Conservation (phyloP, 35 echinoderm and acorn worm species). For the Lytechinus pictus region DNA sequence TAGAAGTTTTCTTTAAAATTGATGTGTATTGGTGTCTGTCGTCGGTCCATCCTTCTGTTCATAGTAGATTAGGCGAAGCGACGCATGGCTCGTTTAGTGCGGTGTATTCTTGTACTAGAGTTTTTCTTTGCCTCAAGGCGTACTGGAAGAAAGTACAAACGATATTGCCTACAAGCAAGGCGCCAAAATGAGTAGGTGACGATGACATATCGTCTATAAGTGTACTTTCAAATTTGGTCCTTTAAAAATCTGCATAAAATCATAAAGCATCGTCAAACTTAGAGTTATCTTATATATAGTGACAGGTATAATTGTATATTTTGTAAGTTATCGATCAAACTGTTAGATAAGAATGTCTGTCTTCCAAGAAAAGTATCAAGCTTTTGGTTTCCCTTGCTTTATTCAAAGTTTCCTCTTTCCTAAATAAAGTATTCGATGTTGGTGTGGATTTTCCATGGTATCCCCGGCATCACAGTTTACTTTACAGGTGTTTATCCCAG, state of each 20-base stretch:
- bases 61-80: neutral
- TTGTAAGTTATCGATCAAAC: neutral
- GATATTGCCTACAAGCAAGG: neutral
- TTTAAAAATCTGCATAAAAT: neutral
- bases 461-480: slow-evolving; percentile 29
- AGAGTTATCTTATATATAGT: neutral
- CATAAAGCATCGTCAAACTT: neutral
- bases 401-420: slow-evolving; percentile 13
- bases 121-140: slow-evolving; percentile 42
- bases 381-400: neutral
- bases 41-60: slow-evolving; percentile 15
- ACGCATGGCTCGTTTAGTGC: neutral
- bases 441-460: neutral
- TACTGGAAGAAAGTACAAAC: neutral
- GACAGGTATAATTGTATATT: neutral
- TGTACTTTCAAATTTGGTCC: neutral
- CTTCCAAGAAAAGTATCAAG: neutral
- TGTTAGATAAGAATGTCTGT: neutral
- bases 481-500: slow-evolving; percentile 38
- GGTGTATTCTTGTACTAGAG: slow-evolving; percentile 8
- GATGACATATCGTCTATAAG: slow-evolving; percentile 12
- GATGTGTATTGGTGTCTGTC: slow-evolving; percentile 14
- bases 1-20: neutral
- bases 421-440: neutral
- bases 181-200: slow-evolving; percentile 39